Percentiles rank a stretch among this genome's conserved stretches.
Conservation (phyloP, 2,113 vertebrate genomes). For the Calyptomena viridis region DNA sequence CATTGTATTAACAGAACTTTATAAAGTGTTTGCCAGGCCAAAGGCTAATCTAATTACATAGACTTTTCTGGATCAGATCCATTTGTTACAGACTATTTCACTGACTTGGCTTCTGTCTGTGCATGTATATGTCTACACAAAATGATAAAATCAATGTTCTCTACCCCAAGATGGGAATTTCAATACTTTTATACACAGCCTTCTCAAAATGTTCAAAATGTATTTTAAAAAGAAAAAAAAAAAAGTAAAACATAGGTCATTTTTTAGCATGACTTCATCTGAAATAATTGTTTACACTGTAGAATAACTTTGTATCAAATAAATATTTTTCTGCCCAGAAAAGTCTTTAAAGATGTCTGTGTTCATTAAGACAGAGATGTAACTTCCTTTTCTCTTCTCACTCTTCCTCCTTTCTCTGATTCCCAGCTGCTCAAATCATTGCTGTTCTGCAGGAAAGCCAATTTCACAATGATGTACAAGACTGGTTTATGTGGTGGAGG, state of each 20-base stretch:
- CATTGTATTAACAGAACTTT: constrained; percentile 21
- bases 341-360: background rate
- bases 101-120: constrained; percentile 9
- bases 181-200: background rate
- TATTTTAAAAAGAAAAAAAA: background rate
- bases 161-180: background rate
- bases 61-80: constrained; percentile 49
- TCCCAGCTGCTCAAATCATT: constrained; percentile 4
- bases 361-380: background rate
- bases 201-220: background rate
- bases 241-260: background rate
- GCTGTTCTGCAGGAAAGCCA: background rate
- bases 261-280: background rate
- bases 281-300: background rate
- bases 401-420: background rate
- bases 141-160: background rate
- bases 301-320: background rate
- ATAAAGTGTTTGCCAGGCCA: constrained; percentile 45
- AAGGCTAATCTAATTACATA: constrained; percentile 65
- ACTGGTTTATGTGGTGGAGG: background rate
- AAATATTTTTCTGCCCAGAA: background rate
- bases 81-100: constrained; percentile 42
- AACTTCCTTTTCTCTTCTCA: background rate
- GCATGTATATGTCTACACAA: background rate
- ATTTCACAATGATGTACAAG: background rate